Evolutionary conservation across 2,113 vertebrate species (phyloP), one percentile per base, ranked within the genome.

Genomic region (Heterotilapia buettikoferi): DNA sequence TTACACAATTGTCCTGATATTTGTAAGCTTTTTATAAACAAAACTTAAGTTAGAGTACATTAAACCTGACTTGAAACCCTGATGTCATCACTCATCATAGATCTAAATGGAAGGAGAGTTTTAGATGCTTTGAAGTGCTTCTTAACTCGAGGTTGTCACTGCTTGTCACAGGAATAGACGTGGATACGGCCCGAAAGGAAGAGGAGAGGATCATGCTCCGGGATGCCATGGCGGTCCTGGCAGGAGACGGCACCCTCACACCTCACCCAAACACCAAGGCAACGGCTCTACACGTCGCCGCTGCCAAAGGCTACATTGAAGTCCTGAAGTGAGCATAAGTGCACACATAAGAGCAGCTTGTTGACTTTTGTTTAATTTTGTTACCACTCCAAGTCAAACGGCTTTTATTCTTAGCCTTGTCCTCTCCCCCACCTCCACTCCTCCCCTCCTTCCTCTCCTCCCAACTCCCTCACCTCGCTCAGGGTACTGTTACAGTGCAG

Each of bases 301-400:
- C 96, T 4, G 96, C 97, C 91, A 97, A 97, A 92, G 97, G 97
- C 85, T 97, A 97, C 95, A 96, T 97, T 2, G 96, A 97, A 94
- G 97, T 97, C 92, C 92, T 97, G 68, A 97, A 97, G 97, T 97
- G 91, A 97, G 96, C 86, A 80, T 57, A 43, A 11, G 36, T 26
- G 78, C 33, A 13, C 76, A 56, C 80, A 31, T 3, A 5, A 47
- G 26, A 26, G 50, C 45, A 10, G 26, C 50, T 80, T 47, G 21
- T 82, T 80, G 50, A 61, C 83, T 36, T 89, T 80, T 71, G 86
- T 84, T 71, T 57, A 54, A 21, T 36, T 81, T 82, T 57, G 53
- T 59, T 66, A 16, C 52, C 14, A 6, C 54, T 57, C 19, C n/a
- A 29, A 43, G 38, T 80, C 29, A 54, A 52, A 76, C n/a, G 1